Evolutionary conservation across 2,797 vertebrate genomes (phyloP).

Genomic region (Muraenolepis orangiensis): DNA sequence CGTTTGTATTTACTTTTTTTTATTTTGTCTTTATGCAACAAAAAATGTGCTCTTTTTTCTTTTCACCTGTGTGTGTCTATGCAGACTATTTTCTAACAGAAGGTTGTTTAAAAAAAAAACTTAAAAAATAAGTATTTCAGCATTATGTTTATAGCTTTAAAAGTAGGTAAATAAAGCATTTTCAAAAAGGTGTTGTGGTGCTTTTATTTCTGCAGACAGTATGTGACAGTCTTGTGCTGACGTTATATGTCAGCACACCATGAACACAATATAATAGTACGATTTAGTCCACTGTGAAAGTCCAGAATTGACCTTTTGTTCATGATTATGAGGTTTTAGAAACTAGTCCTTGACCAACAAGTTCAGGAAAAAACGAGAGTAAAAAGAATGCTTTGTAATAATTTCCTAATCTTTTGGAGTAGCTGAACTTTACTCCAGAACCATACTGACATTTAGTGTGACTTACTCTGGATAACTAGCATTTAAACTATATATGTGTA

Average conservation of each 20-base stretch:
- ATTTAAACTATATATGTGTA: too few relatives aligned
- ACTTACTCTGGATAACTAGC: too few relatives aligned
- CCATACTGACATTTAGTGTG: neutral
- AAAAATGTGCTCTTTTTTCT: conserved; percentile 75
- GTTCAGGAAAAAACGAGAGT: neutral
- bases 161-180: conserved; percentile 95
- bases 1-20: conserved; percentile 61
- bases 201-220: too few relatives aligned
- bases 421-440: neutral
- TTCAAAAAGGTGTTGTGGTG: conserved; percentile 66
- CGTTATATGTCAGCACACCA: neutral
- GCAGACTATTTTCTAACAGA: conserved; percentile 79
- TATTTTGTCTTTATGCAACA: conserved; percentile 67
- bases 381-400: neutral
- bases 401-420: neutral
- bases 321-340: neutral
- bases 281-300: neutral
- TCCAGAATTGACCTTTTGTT: neutral
- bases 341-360: neutral
- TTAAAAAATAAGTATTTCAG: conserved; percentile 73
- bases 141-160: conserved; percentile 88
- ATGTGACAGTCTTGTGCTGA: too few relatives aligned
- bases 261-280: neutral
- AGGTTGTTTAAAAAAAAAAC: conserved; percentile 74
- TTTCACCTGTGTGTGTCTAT: conserved; percentile 70